Conservation (phyloP, 2,113 vertebrate genomes). For the Prionailurus viverrinus region DNA sequence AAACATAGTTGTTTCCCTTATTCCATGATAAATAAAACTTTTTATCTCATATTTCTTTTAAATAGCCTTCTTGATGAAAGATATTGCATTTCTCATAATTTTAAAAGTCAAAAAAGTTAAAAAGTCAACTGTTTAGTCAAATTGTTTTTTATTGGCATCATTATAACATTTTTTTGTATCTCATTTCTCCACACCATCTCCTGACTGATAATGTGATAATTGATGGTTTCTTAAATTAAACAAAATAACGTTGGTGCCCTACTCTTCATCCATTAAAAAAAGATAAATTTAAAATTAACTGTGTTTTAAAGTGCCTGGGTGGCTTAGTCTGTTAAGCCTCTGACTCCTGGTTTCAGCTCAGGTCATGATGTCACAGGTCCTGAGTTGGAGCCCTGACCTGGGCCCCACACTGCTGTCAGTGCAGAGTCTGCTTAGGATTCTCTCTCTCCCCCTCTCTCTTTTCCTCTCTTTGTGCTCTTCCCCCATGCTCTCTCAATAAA, state of each 20-base stretch:
- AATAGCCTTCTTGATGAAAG: not conserved
- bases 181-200: not conserved
- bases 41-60: not conserved
- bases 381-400: too few species aligned
- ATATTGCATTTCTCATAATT: not conserved
- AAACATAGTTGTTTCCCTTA: not conserved
- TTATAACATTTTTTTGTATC: not conserved
- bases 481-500: too few species aligned
- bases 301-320: not conserved
- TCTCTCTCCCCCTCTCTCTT: too few species aligned
- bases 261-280: not conserved
- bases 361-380: too few species aligned
- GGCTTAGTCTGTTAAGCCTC: too few species aligned
- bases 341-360: too few species aligned
- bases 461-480: too few species aligned
- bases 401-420: too few species aligned
- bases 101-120: not conserved
- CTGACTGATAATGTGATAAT: not conserved
- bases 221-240: not conserved
- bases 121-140: not conserved
- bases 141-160: not conserved
- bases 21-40: not conserved
- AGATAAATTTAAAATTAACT: not conserved
- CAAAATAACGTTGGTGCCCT: not conserved
- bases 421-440: too few species aligned